Conservation (phyloP, 2,888 invertebrate species). For the Luffia ferchaultella region DNA sequence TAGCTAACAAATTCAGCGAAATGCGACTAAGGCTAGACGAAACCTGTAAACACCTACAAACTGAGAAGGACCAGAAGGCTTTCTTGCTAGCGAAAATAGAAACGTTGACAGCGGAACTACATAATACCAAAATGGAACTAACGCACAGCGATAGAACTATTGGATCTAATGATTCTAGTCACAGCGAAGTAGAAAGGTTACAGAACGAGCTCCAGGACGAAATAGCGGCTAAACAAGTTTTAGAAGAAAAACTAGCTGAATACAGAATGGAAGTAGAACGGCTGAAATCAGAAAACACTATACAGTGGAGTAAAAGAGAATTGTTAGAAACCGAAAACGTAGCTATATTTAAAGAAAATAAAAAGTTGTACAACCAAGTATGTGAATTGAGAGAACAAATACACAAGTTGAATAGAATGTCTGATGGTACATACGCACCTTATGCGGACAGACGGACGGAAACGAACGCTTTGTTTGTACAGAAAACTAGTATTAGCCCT, state of each 20-base stretch:
- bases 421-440: slow-evolving; percentile 37
- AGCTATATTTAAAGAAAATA: slow-evolving; percentile 87
- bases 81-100: slow-evolving; percentile 47
- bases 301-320: slow-evolving; percentile 93
- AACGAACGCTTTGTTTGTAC: slow-evolving; percentile 45
- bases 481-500: slow-evolving; percentile 47
- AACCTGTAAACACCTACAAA: slow-evolving; percentile 42
- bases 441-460: slow-evolving; percentile 33
- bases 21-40: slow-evolving; percentile 44
- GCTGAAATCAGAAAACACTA: slow-evolving; percentile 90
- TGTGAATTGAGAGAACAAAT: slow-evolving; percentile 55
- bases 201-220: slow-evolving; percentile 58
- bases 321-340: slow-evolving; percentile 90
- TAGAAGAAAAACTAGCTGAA: slow-evolving; percentile 52
- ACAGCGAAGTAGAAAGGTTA: slow-evolving; percentile 50
- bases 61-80: slow-evolving; percentile 50
- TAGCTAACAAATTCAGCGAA: slow-evolving; percentile 48
- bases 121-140: slow-evolving; percentile 43
- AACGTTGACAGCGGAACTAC: slow-evolving; percentile 41
- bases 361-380: slow-evolving; percentile 72
- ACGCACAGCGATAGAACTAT: slow-evolving; percentile 46
- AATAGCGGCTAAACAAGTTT: slow-evolving; percentile 50
- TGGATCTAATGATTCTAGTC: slow-evolving; percentile 54
- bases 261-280: slow-evolving; percentile 75
- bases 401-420: slow-evolving; percentile 53